These are phyloP conservation scores for Peromyscus aztecus DNA, from an alignment of 2,797 vertebrate species.

Conservation along the genomic window DNA sequence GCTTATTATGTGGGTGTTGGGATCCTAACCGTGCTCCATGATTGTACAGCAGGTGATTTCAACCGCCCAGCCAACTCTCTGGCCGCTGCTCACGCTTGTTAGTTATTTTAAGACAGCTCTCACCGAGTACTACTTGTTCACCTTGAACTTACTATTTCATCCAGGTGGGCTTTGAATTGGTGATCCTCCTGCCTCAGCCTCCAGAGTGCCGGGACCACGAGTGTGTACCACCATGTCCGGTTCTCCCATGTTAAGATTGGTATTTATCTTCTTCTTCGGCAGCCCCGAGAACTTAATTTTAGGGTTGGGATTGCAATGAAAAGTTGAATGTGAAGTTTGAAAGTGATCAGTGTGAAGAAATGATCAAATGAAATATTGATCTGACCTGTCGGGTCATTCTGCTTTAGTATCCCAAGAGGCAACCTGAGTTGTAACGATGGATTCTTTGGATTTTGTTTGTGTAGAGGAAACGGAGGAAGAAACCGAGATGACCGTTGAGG, in stretches of 20 bases:
- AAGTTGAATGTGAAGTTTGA: constrained; percentile 32
- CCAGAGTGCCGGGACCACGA: not conserved
- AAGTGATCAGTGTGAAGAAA: constrained; percentile 56
- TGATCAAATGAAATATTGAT: constrained; percentile 65
- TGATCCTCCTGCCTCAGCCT: not conserved
- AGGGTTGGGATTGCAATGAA: constrained; percentile 26
- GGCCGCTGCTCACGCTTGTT: not conserved
- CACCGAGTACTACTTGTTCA: not conserved
- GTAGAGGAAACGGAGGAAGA: constrained; percentile 98
- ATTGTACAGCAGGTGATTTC: not conserved
- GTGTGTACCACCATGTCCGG: no score
- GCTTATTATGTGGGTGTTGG: not conserved
- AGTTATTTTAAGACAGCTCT: not conserved
- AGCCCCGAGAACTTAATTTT: not conserved
- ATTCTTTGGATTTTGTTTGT: constrained; percentile 83
- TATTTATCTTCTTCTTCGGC: not conserved
- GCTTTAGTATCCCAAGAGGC: constrained; percentile 54
- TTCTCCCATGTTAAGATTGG: constrained; percentile 7
- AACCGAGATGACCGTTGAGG: constrained; percentile 93
- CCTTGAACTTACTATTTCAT: not conserved
- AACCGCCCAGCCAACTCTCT: not conserved
- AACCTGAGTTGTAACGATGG: constrained; percentile 80
- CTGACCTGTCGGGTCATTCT: not conserved
- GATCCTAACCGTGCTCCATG: not conserved
- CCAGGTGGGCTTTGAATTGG: not conserved